phyloP scores from a whole-genome alignment of 2,797 vertebrate species.

The Liasis olivaceus region DNA sequence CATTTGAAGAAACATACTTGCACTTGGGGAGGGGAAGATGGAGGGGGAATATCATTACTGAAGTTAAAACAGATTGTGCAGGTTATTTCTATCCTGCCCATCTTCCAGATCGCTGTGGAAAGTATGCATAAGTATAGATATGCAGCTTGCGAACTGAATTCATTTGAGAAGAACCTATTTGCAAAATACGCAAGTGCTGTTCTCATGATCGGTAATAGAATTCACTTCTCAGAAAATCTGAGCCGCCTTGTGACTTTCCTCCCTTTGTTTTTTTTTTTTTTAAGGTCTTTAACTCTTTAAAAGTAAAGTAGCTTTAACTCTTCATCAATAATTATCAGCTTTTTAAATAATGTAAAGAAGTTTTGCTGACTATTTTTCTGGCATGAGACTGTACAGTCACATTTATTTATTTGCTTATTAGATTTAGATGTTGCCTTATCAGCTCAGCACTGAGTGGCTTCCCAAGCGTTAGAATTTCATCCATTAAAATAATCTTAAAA shows the following conservation, averaged over 20 bases:
- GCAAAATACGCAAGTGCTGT: not conserved
- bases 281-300: too few relatives aligned
- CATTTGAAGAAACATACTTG: not conserved
- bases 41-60: not conserved
- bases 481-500: too few relatives aligned
- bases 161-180: not conserved
- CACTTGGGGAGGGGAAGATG: too few relatives aligned
- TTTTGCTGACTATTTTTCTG: not conserved
- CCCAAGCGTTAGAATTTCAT: too few relatives aligned
- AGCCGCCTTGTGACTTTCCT: not conserved
- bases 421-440: too few relatives aligned
- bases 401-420: too few relatives aligned
- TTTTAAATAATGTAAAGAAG: too few relatives aligned
- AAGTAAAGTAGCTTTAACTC: too few relatives aligned
- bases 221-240: not conserved
- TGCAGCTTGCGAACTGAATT: not conserved
- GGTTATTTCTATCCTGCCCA: not conserved
- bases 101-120: not conserved
- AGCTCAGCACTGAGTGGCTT: too few relatives aligned
- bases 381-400: rapidly evolving
- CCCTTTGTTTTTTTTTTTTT: not conserved
- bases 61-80: not conserved
- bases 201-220: not conserved
- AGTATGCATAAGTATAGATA: not conserved
- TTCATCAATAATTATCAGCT: too few relatives aligned